Evolutionary conservation across 2,888 invertebrate genomes (phyloP), one percentile per base, ranked within the genome.

Genomic region (Seira musarum): DNA sequence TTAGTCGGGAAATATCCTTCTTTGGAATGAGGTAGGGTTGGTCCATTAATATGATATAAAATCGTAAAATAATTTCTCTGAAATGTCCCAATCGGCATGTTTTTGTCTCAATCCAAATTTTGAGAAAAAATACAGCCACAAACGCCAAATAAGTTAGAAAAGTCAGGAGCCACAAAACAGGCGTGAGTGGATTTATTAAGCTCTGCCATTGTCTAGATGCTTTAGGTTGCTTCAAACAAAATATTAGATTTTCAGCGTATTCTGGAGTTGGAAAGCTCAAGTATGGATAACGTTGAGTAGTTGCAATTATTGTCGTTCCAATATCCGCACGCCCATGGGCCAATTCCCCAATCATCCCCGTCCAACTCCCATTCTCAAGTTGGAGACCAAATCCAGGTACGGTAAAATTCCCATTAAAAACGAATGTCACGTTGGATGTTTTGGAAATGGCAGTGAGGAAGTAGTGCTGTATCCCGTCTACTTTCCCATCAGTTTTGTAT

Each of bases 321-420:
- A 75, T 5, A n/a, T 69, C 68, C 2, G 69, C 69, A 0, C 24
- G 1, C 6, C 69, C 68, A 17, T 21, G 5, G 1, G 68, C 46
- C 17, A 75, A 2, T 15, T 46, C 69, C 13, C 63, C 75, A 25
- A 75, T 61, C 0, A 75, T 15, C 0, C 75, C 75, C 0, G 68
- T 30, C 75, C 75, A 75, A 21, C 24, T 68, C 13, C 75, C 69
- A n/a, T 75, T 75, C 19, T 1, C 8, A 10, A 24, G 10, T 1
- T 21, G 24, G 6, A 40, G 22, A 6, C 75, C 75, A 69, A 75
- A 68, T 8, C 69, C 69, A n/a, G n/a, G n/a, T n/a, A n/a, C n/a
- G n/a, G n/a, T n/a, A n/a, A n/a, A n/a, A n/a, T n/a, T n/a, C n/a
- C n/a, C n/a, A n/a, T n/a, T n/a, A n/a, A n/a, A n/a, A n/a, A n/a